Conservation (phyloP, 2,797 vertebrate species). For the Gallirallus australis region DNA sequence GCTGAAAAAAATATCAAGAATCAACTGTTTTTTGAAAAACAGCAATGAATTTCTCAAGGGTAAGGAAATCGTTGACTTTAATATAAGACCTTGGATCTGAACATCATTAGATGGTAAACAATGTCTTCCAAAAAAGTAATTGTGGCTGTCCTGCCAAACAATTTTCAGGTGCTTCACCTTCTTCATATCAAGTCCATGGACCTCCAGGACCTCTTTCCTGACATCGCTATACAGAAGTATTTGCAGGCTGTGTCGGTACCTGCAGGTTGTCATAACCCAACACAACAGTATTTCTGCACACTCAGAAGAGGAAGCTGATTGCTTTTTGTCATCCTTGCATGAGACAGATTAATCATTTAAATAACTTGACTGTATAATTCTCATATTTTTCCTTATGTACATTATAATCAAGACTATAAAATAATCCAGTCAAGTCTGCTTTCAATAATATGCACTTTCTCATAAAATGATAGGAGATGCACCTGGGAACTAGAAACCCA, state of each 20-base stretch:
- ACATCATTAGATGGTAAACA: background rate
- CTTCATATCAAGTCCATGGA: background rate
- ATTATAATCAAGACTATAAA: background rate
- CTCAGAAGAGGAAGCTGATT: background rate
- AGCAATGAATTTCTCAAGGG: background rate
- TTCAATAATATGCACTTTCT: background rate
- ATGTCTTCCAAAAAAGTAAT: background rate
- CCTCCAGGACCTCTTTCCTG: background rate
- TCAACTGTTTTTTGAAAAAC: slow-evolving; percentile 4
- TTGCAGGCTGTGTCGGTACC: background rate
- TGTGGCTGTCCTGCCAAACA: background rate
- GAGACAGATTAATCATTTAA: background rate
- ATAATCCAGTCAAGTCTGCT: background rate
- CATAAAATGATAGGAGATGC: background rate
- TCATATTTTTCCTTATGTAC: background rate
- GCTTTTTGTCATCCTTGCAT: background rate
- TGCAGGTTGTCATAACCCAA: background rate
- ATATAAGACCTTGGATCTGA: background rate
- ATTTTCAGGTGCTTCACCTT: background rate
- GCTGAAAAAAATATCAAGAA: background rate
- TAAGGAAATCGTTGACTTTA: background rate
- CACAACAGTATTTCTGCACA: background rate
- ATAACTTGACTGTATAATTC: background rate
- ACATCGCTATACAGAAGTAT: background rate
- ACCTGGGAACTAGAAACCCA: background rate